Base-by-base conservation (phyloP, 2,888 invertebrate species). In the Aporophyla lueneburgensis region DNA sequence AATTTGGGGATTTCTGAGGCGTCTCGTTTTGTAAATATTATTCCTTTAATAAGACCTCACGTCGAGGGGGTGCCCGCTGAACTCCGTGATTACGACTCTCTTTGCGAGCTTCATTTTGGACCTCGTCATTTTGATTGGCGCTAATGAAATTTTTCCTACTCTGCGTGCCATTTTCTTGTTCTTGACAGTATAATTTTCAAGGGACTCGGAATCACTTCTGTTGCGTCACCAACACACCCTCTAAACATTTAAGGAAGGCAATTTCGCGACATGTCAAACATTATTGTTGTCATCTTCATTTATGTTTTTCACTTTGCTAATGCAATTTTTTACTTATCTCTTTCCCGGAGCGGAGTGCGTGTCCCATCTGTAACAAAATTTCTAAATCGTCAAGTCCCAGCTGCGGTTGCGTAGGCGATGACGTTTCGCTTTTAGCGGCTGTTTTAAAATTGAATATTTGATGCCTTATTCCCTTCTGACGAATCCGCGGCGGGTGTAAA, bases 11-110 rank as follows among this genome's bases (percentile, higher is more conserved):
- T 96, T 96, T 96, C 96, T 95, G 95, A 96, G 96, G 96, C 96
- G 96, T 96, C 96, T 96, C 96, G 96, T 96, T 96, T 96, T 96
- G 96, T 96, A 96, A 96, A 96, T 96, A 96, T 96, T 96, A 96
- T 96, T 96, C 96, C 96, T 96, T 96, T 96, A 96, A 96, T 96
- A 96, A 96, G 96, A 96, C 96, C 96, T 96, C 96, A 96, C 93
- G 96, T 95, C 89, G 95, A 96, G 96, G 96, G 95, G 96, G 95
- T 93, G 94, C 94, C 94, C 93, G 93, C 94, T 94, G 94, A 95
- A 95, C 95, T 96, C 96, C 94, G 96, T 96, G 96, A 96, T 96
- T 96, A 96, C 96, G 96, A 96, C 95, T 96, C 95, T 95, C 95
- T 94, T 95, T 94, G 95, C 94, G 90, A 95, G 95, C 95, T 96